Evolutionary conservation across 2,888 invertebrate genomes (phyloP), one percentile per base, ranked within the genome.

Genomic region (Lasius platythorax): DNA sequence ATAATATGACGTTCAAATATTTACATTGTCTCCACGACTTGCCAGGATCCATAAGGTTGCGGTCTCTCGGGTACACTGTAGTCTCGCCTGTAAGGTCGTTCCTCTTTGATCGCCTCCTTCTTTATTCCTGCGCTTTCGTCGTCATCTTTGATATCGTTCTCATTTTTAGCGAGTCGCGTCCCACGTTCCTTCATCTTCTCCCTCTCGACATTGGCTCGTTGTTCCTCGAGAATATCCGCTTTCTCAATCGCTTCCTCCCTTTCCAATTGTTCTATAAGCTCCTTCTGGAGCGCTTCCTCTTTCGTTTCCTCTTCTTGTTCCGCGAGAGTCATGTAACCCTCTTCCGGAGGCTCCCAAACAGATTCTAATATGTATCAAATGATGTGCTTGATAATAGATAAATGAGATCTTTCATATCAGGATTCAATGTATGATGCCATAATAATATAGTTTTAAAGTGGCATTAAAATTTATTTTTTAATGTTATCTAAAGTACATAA

Each of bases 31-130:
- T 96, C 96, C 9, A 98, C 96, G 8, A 96, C 96, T 91, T 96
- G 96, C 98, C 98, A 98, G n/a, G 96, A 95, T 8, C 98, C 98
- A 92, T 97, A 98, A 0, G 97, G 97, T 87, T 97, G 96, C 0
- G 95, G 96, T 84, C 96, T 96, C 40, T 96, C 96, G 0, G 96
- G 96, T 1, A 97, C 97, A 63, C 97, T 96, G 88, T 96, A 95
- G 72, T 96, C 95, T 78, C 95, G 95, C 87, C 95, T 93, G 66
- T 95, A 95, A 6, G 95, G 94, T 63, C 94, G 91, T 81, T 94
- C 93, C 37, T 94, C 90, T 18, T 95, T 90, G 91, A 90, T 67
- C 93, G 95, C 90, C 93, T 96, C 91, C 93, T 89, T 92, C 95
- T 90, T 87, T 73, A 93, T 95, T 67, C 89, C 88, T 46, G 86